Conservation (phyloP, 2,113 vertebrate species). For the Spilogale gracilis region DNA sequence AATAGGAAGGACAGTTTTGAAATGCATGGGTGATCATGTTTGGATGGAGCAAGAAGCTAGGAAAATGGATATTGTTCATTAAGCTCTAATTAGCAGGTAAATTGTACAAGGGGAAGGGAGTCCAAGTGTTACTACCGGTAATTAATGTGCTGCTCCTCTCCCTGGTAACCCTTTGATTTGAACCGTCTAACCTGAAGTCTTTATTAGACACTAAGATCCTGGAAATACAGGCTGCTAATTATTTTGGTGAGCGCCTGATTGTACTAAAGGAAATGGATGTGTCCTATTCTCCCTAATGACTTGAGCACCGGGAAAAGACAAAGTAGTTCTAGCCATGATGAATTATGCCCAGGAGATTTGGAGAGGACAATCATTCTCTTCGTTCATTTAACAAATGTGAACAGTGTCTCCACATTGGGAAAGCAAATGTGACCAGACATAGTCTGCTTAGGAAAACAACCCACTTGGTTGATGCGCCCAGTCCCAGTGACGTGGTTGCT, state of each 20-base stretch:
- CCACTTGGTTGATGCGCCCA: background rate
- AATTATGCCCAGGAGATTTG: conserved; percentile 69
- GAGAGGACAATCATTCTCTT: conserved; percentile 69
- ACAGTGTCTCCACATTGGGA: conserved; percentile 68
- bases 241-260: conserved; percentile 54
- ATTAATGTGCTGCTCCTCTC: conserved; percentile 55
- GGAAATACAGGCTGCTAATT: conserved; percentile 4
- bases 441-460: background rate
- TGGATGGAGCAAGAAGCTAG: background rate
- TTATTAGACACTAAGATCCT: background rate
- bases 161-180: background rate
- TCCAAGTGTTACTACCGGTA: conserved; percentile 24
- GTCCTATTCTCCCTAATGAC: background rate
- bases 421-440: conserved; percentile 67
- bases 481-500: background rate
- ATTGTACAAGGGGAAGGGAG: conserved; percentile 44
- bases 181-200: conserved; percentile 45
- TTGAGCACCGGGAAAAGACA: conserved; percentile 64
- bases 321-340: conserved; percentile 20
- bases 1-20: conserved; percentile 25
- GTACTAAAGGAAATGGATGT: background rate
- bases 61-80: conserved; percentile 68
- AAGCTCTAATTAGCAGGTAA: conserved; percentile 67
- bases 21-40: background rate
- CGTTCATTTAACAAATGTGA: conserved; percentile 78